A percentile compares a stretch with the other conserved stretches of the same genome.
These are phyloP conservation scores for Mythimna pallens DNA, from an alignment of 2,888 invertebrate species.

Conservation along the genomic window DNA sequence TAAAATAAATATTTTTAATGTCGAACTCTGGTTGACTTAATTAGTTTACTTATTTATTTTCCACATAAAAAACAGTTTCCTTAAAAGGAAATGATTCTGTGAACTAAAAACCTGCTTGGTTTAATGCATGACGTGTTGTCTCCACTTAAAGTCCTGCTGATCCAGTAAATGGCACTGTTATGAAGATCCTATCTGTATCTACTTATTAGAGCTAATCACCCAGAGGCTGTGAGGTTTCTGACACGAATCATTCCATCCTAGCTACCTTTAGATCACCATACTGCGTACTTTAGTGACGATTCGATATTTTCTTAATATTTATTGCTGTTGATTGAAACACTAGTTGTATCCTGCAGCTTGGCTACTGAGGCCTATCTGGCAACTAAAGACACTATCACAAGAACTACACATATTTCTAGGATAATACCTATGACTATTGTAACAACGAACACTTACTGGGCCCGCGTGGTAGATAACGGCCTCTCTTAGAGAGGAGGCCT, in stretches of 20 bases:
- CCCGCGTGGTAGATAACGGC: too few species aligned
- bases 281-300: background rate
- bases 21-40: too few species aligned
- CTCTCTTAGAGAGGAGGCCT: too few species aligned
- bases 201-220: constrained; percentile 36
- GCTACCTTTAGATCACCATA: constrained; percentile 1
- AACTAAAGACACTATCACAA: too few species aligned
- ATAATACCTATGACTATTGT: too few species aligned
- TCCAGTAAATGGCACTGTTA: constrained; percentile 28
- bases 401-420: too few species aligned
- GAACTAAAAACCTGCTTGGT: background rate
- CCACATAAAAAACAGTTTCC: background rate
- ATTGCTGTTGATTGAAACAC: too few species aligned
- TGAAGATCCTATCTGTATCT: constrained; percentile 16
- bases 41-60: background rate
- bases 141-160: constrained; percentile 26
- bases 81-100: background rate
- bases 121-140: background rate
- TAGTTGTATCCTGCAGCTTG: too few species aligned
- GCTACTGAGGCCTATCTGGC: too few species aligned
- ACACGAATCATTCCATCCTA: constrained; percentile 13
- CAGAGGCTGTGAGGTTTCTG: constrained; percentile 14
- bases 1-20: too few species aligned
- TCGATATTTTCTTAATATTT: background rate
- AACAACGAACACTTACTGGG: too few species aligned